These are phyloP conservation scores for Podargus strigoides DNA, from an alignment of 2,797 vertebrate species.

Conservation along the genomic window DNA sequence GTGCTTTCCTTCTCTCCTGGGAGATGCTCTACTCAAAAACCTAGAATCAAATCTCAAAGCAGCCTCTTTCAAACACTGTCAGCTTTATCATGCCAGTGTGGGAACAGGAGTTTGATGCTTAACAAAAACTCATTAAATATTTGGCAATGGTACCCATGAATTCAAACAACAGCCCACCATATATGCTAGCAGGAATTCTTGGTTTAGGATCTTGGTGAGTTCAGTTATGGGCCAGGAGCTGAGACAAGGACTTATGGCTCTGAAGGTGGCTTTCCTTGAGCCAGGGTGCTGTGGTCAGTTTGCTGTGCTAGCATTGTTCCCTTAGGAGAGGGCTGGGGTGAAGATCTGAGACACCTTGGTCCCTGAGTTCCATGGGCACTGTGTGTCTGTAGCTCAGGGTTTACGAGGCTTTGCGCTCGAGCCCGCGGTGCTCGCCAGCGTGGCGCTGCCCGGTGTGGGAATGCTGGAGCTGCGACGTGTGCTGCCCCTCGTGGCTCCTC, in stretches of 20 bases:
- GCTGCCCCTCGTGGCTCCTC: neutral
- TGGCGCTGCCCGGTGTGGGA: neutral
- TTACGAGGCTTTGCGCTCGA: neutral
- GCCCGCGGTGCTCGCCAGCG: rapidly evolving
- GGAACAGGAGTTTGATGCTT: neutral
- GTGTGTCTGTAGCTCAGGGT: neutral
- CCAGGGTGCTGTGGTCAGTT: neutral
- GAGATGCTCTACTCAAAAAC: neutral
- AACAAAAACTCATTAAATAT: neutral
- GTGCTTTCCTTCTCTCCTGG: neutral
- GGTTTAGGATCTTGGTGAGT: neutral
- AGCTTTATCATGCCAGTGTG: neutral
- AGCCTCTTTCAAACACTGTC: neutral
- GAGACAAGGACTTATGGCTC: rapidly evolving
- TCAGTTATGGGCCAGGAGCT: neutral
- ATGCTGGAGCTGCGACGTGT: neutral
- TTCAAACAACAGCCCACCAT: neutral
- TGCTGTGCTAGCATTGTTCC: neutral
- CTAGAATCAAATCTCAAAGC: neutral
- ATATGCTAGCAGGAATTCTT: neutral
- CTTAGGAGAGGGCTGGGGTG: neutral
- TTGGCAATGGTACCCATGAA: neutral
- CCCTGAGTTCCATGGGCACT: neutral
- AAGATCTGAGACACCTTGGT: neutral
- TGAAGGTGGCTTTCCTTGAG: neutral